A percentile compares a stretch with the other conserved stretches of the same genome.
phyloP scores from a whole-genome alignment of 1,140 invertebrate genomes.

The Orius insidiosus region DNA sequence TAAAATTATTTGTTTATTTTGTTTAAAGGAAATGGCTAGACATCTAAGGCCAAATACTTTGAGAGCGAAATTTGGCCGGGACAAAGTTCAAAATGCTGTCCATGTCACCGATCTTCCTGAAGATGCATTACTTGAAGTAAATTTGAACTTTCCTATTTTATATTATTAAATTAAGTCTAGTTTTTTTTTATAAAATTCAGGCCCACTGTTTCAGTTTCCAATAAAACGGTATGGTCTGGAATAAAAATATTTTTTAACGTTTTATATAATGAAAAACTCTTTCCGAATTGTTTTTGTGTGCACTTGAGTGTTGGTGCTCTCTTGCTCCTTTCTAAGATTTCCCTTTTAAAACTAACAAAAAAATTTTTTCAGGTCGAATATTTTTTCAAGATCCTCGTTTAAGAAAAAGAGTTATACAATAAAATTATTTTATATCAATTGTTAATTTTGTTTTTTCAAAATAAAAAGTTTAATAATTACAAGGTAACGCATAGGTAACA shows the following conservation, averaged over 20 bases:
- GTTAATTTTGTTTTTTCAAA: too few relatives aligned
- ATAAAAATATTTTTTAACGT: background rate
- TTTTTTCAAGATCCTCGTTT: conserved; percentile 50
- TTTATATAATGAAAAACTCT: background rate
- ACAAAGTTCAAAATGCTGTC: conserved; percentile 70
- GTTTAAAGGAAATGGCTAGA: conserved; percentile 59
- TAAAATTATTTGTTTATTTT: conserved; percentile 15
- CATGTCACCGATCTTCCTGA: conserved; percentile 85
- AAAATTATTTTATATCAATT: too few relatives aligned
- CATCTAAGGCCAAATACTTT: conserved; percentile 66
- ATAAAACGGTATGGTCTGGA: background rate
- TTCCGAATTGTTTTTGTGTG: background rate
- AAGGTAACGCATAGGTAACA: too few relatives aligned
- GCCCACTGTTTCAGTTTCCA: too few relatives aligned
- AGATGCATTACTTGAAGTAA: conserved; percentile 63
- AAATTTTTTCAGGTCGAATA: conserved; percentile 38
- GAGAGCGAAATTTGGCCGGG: conserved; percentile 64
- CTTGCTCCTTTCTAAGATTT: background rate
- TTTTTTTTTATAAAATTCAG: too few relatives aligned
- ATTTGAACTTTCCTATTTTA: too few relatives aligned
- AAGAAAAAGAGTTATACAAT: background rate
- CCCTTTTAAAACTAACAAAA: conserved; percentile 1
- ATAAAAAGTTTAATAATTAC: too few relatives aligned
- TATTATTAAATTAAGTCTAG: too few relatives aligned
- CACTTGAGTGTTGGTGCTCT: background rate